Conservation (phyloP, 2,113 vertebrate species). For the Seriola quinqueradiata region DNA sequence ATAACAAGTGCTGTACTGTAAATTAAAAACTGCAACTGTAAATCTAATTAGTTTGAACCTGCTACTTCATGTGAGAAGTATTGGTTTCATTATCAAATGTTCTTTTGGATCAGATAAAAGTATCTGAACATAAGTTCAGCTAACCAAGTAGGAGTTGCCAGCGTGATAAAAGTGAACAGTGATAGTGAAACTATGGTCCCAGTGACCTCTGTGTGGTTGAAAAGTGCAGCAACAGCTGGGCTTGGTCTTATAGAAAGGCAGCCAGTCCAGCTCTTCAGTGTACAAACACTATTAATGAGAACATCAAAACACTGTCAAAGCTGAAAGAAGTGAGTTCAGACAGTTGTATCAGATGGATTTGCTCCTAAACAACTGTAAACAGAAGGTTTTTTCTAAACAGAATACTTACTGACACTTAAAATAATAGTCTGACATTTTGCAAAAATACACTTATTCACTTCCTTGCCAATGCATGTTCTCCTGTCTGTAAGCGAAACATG, state of each 20-base stretch:
- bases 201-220: background rate
- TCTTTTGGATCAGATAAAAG: background rate
- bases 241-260: background rate
- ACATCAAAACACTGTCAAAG: background rate
- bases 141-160: background rate
- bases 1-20: background rate
- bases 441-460: too few relatives aligned
- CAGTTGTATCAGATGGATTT: background rate
- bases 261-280: conserved; percentile 8
- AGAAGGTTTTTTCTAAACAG: background rate
- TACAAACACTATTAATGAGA: conserved; percentile 26
- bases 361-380: background rate
- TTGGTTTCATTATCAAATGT: background rate
- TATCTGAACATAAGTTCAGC: background rate
- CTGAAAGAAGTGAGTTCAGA: conserved; percentile 2
- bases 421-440: background rate
- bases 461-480: too few relatives aligned
- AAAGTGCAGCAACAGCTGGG: conserved; percentile 40
- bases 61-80: too few relatives aligned
- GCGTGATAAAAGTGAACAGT: background rate
- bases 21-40: background rate
- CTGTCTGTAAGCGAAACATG: too few relatives aligned
- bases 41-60: too few relatives aligned
- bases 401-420: background rate
- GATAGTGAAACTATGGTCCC: background rate